A percentile compares a stretch with the other conserved stretches of the same genome.
These are phyloP conservation scores for Microcebus tavaratra DNA, from an alignment of 2,113 vertebrate species.

Conservation along the genomic window DNA sequence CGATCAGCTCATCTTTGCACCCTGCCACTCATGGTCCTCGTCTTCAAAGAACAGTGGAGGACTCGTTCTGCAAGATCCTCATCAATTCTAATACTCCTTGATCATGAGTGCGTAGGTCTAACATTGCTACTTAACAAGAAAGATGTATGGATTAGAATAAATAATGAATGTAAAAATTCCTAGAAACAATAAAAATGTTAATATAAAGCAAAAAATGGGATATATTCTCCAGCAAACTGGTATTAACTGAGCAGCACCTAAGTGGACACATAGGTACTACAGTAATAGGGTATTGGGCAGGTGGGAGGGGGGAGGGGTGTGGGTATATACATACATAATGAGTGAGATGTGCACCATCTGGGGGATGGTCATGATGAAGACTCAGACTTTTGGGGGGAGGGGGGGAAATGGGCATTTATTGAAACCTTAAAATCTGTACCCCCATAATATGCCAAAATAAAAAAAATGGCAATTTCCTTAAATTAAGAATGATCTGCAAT, in stretches of 20 bases:
- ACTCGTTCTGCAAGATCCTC: background rate
- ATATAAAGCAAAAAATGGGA: background rate
- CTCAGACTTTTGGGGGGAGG: no score
- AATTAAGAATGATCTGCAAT: background rate
- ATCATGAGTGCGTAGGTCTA: background rate
- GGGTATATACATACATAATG: no score
- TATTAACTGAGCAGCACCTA: no score
- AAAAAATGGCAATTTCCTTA: background rate
- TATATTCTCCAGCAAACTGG: no score
- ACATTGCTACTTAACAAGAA: background rate
- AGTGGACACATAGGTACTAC: no score
- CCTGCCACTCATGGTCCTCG: background rate
- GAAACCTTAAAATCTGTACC: no score
- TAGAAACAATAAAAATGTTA: background rate
- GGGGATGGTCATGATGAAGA: no score
- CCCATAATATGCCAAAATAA: no score
- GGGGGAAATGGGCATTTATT: no score
- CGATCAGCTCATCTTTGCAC: background rate
- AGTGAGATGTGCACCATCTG: no score
- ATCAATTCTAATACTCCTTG: background rate
- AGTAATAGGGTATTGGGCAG: no score
- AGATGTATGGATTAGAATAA: background rate
- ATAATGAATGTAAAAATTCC: background rate
- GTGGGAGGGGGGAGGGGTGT: no score
- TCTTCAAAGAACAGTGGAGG: background rate